phyloP scores from a whole-genome alignment of 2,113 vertebrate species.

The Varanus salvator region DNA sequence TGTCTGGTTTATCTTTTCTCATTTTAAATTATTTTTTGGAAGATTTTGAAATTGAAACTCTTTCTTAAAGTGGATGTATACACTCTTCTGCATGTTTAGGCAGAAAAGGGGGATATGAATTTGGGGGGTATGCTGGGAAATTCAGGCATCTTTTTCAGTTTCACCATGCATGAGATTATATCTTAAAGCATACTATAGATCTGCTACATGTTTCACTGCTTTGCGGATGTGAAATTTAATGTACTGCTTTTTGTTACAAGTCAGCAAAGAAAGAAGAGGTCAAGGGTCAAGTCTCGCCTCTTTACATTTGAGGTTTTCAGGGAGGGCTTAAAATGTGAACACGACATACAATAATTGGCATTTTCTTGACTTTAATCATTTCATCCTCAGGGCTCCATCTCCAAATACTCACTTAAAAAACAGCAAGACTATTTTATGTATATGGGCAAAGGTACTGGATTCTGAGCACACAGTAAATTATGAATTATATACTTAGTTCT shows the following conservation, averaged over 20 bases:
- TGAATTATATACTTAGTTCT: slow-evolving; percentile 34
- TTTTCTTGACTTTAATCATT: slow-evolving; percentile 28
- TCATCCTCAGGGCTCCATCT: neutral
- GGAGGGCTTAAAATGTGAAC: slow-evolving; percentile 28
- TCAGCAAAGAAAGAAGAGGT: neutral
- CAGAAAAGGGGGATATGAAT: too few species aligned
- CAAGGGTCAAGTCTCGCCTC: slow-evolving; percentile 32
- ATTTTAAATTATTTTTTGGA: too few species aligned
- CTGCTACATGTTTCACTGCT: neutral
- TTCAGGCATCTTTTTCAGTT: too few species aligned
- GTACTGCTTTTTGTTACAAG: slow-evolving; percentile 22
- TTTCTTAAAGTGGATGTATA: too few species aligned
- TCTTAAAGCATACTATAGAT: neutral
- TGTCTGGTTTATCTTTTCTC: neutral
- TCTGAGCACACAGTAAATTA: slow-evolving; percentile 44
- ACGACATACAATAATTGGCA: slow-evolving; percentile 32
- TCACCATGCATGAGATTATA: too few species aligned
- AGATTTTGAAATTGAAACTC: too few species aligned
- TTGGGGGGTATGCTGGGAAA: too few species aligned
- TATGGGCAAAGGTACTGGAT: neutral
- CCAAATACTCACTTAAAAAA: slow-evolving; percentile 13
- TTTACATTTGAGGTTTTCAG: neutral
- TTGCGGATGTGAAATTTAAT: slow-evolving; percentile 30
- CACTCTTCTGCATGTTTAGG: too few species aligned
- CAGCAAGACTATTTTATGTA: neutral